Base-by-base conservation (phyloP, 2,797 vertebrate genomes). In the Sebastes hubbsi region DNA sequence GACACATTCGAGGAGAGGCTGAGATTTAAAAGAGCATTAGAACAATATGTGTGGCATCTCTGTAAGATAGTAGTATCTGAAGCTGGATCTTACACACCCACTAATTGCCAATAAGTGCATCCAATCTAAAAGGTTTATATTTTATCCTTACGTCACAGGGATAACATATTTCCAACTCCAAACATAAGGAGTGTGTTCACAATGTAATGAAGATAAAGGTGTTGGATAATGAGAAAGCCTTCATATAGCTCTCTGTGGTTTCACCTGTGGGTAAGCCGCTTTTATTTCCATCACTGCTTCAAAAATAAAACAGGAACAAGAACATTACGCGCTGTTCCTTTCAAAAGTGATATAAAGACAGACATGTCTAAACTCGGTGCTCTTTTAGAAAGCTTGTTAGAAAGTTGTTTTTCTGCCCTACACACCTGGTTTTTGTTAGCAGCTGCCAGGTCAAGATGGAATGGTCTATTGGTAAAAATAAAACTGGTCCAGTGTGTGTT, bases 401-500 rank as follows among this genome's bases (percentile, higher is more conserved):
- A 84, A 87, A 84, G 61, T 52, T 76, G 60, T 85, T 85, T 75
- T 84, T 83, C 80, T 64, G 55, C 59, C 27, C 62, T 66, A 34
- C 54, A 79, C 42, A 42, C 54, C 72, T 75, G 81, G 25, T 84
- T 79, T 84, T 72, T 80, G 29, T 83, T 71, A 69, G 42, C 79
- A 81, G 22, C 61, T 64, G 72, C 65, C 22, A 72, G 64, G 63
- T 83, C 60, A 63, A 81, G 77, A 86, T 59, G 32, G 78, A 77
- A 79, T 76, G 65, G 46, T 55, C 76, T 46, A 52, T 1, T 22
- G 52, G 55, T 68, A 46, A 80, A 91, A 90, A 85, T 84, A 65
- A 91, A 88, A 77, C 65, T 71, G 54, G 30, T 74, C 59, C 18
- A 20, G 79, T 36, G n/a, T 88, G 73, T 84, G 65, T 87, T 81